Evolutionary conservation across 1,140 invertebrate genomes (phyloP), one percentile per base, ranked within the genome.

Genomic region (Cephus cinctus): DNA sequence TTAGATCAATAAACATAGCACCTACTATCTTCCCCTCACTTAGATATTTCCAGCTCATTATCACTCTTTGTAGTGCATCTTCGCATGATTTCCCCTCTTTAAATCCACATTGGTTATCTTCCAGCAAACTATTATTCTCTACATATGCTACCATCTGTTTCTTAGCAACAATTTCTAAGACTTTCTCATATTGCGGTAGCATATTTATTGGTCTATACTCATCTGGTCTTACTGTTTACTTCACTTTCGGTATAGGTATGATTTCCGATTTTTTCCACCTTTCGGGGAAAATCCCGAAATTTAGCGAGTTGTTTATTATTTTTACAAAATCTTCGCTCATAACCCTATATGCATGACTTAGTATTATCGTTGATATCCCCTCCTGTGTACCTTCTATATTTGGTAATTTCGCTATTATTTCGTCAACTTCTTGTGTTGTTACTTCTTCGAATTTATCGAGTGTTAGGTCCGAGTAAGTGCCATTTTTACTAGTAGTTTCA

Each of bases 1-100:
- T 53, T 23, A 71, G 46, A 35, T 71, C 61, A 0, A 67, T 35
- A 44, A 67, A 62, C 16, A 67, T 35, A 9, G 31, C 47, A 6
- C 50, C 16, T 8, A 49, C 47, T 34, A 40, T 35, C n/a, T 53
- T 40, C 22, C 50, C 38, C 11, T 54, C 36, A 42, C 61, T 55
- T 18, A 57, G 15, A 5, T 5, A 25, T 35, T 50, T 23, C 9
- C 57, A 54, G 11, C 43, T 16, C 4, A 38, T 49, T 30, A 61
- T 11, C 19, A 65, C 9, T n/a, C 51, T 15, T 41, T 49, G 45
- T 9, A 56, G 32, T 18, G 63, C 53, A 5, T 44, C 45, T 32
- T 54, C 44, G 8, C 56, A 61, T 16, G 54, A 57, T 22, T 50
- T 53, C 12, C 36, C 32, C 48, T 52, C 47, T 43, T 47, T 56